Evolutionary conservation across 2,797 vertebrate genomes (phyloP).

Genomic region (Spinus pinus): DNA sequence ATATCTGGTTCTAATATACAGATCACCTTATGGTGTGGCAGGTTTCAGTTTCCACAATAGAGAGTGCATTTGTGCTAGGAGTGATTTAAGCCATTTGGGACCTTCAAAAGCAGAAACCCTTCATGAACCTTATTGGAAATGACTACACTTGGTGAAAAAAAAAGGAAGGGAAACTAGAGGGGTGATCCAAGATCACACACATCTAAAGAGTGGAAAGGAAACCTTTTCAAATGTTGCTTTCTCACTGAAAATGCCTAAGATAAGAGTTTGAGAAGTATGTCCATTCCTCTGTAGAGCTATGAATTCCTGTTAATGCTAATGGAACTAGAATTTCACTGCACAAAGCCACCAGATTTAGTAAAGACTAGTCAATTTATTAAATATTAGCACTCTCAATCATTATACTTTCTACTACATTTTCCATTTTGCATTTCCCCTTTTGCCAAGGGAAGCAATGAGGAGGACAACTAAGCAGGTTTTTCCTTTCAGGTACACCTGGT

Average conservation of each 20-base stretch:
- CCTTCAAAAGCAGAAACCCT: constrained; percentile 63
- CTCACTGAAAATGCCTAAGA: not conserved
- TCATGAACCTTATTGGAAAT: constrained; percentile 67
- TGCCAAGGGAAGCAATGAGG: not conserved
- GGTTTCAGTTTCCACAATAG: constrained; percentile 72
- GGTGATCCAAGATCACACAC: constrained; percentile 56
- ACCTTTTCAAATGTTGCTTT: constrained; percentile 32
- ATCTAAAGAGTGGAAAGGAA: constrained; percentile 23
- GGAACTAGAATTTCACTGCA: not conserved
- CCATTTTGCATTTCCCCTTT: not conserved
- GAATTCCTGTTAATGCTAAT: not conserved
- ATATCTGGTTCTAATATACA: constrained; percentile 69
- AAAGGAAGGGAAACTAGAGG: constrained; percentile 9
- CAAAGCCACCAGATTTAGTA: not conserved
- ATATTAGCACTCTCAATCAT: not conserved
- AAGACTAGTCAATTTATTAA: not conserved
- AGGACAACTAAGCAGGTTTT: not conserved
- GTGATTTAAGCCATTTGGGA: constrained; percentile 69
- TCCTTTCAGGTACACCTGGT: constrained; percentile 22
- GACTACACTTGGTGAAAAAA: constrained; percentile 51
- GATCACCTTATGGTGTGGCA: constrained; percentile 69
- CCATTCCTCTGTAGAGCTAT: not conserved
- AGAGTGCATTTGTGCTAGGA: constrained; percentile 63
- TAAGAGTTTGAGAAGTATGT: not conserved
- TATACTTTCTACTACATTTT: not conserved